phyloP scores from a whole-genome alignment of 2,113 vertebrate genomes.

The Phalacrocorax aristotelis region DNA sequence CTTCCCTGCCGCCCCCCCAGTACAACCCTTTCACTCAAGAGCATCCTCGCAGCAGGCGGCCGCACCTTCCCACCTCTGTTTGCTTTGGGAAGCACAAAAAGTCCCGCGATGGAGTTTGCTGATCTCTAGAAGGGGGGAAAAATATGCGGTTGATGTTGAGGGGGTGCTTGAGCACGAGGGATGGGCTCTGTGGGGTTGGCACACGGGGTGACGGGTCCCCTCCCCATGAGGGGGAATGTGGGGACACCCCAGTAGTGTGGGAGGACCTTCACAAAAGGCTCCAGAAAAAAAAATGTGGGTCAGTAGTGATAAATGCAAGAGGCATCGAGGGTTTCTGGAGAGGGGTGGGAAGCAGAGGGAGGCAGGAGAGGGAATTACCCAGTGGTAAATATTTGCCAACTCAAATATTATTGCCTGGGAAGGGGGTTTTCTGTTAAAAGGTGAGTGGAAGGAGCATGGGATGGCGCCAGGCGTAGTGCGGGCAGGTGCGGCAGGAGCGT shows the following conservation, averaged over 20 bases:
- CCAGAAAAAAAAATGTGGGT: background rate
- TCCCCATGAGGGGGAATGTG: accelerated
- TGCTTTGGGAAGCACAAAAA: constrained; percentile 26
- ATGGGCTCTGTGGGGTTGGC: background rate
- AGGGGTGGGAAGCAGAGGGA: background rate
- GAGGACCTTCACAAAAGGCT: background rate
- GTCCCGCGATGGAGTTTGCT: accelerated
- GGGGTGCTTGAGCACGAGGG: background rate
- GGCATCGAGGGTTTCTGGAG: background rate
- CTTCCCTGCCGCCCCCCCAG: background rate
- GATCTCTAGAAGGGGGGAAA: background rate
- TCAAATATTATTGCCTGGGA: background rate
- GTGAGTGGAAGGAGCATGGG: background rate
- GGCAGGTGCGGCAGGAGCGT: background rate
- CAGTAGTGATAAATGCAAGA: background rate
- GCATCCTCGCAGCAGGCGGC: background rate
- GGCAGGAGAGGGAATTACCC: background rate
- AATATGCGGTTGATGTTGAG: background rate
- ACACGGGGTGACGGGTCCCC: accelerated
- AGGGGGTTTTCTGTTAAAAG: background rate
- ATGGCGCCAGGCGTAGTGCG: background rate
- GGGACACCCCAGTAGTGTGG: accelerated
- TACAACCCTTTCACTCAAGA: background rate
- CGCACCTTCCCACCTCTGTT: constrained; percentile 2
- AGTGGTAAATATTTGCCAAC: background rate